Percentiles rank a stretch among this genome's conserved stretches.
phyloP scores from a whole-genome alignment of 1,140 invertebrate species.

The Dinothrombium tinctorium region DNA sequence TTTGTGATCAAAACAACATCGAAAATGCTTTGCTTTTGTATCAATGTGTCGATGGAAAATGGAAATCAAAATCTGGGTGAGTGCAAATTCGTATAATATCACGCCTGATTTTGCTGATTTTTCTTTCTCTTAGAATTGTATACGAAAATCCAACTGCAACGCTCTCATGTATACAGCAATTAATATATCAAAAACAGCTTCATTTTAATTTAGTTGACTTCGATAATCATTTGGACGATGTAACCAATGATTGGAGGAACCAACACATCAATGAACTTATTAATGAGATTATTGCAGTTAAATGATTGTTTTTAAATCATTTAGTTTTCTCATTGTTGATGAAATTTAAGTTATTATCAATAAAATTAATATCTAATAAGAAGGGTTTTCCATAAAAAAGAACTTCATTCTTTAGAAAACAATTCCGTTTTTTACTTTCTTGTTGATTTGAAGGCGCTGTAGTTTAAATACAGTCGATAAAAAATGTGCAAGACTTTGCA shows the following conservation, averaged over 20 bases:
- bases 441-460: too few species aligned
- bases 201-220: slow-evolving; percentile 45
- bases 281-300: not conserved
- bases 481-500: too few species aligned
- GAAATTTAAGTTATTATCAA: too few species aligned
- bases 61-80: slow-evolving; percentile 27
- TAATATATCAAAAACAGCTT: slow-evolving; percentile 9
- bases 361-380: too few species aligned
- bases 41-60: slow-evolving; percentile 41
- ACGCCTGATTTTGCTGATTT: not conserved
- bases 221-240: slow-evolving; percentile 70
- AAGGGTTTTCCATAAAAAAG: too few species aligned
- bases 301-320: not conserved
- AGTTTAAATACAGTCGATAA: too few species aligned
- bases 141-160: not conserved
- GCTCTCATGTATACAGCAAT: slow-evolving; percentile 11
- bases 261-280: slow-evolving; percentile 28
- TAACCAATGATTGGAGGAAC: slow-evolving; percentile 57
- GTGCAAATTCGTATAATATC: not conserved
- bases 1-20: slow-evolving; percentile 1
- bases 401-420: too few species aligned
- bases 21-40: slow-evolving; percentile 39
- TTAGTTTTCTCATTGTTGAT: too few species aligned
- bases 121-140: not conserved
- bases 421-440: too few species aligned